Evolutionary conservation across 2,888 invertebrate species (phyloP).

Genomic region (Plagodis pulveraria): DNA sequence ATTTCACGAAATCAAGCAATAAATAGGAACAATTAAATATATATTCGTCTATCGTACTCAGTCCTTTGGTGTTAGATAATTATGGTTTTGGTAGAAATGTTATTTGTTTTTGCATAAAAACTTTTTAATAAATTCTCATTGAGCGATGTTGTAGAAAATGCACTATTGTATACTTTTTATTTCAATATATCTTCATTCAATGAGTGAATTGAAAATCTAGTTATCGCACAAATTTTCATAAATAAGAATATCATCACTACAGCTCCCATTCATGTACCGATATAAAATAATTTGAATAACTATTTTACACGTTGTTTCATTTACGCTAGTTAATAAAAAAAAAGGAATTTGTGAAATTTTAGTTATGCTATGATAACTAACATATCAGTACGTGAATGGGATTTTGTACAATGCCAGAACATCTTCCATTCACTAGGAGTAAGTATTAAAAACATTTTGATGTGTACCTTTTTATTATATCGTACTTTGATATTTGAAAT

Average conservation of each 20-base stretch:
- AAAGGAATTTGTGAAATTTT: background rate
- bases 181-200: conserved; percentile 4
- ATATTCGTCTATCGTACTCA: conserved; percentile 29
- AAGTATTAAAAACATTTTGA: conserved; percentile 52
- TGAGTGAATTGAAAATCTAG: conserved; percentile 22
- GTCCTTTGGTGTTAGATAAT: conserved; percentile 29
- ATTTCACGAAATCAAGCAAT: conserved; percentile 33
- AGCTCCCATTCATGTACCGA: conserved; percentile 20
- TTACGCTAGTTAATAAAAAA: background rate
- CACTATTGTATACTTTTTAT: background rate
- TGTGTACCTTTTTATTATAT: conserved; percentile 47
- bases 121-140: background rate
- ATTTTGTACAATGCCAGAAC: conserved; percentile 44
- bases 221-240: conserved; percentile 27
- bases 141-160: conserved; percentile 3
- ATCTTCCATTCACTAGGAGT: conserved; percentile 44
- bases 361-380: background rate
- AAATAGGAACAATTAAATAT: conserved; percentile 29
- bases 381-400: conserved; percentile 21
- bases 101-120: conserved; percentile 11
- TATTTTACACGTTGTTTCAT: too few species aligned
- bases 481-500: conserved; percentile 46
- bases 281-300: background rate
- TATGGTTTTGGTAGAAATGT: conserved; percentile 13
- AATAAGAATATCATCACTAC: conserved; percentile 8